Base-by-base conservation (phyloP, 1,140 invertebrate genomes). In the Oryctes rhinoceros region DNA sequence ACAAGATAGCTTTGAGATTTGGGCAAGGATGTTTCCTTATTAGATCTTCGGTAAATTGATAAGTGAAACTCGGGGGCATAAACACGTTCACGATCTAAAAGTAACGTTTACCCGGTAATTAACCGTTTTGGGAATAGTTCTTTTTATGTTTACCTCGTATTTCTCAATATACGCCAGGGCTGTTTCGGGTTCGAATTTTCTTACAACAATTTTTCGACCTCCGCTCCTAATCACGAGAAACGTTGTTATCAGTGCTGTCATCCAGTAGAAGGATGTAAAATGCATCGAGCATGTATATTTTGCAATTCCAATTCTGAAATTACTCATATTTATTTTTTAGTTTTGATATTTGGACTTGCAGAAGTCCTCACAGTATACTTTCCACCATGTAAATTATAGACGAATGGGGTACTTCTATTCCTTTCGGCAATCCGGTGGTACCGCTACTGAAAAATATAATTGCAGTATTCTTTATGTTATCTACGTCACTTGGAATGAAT, bases 391-490 rank as follows among this genome's bases (percentile, higher is more conserved):
- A 71, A 11, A 71, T 71, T n/a, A 47, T 9, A 0, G 30, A 37
- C 10, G 24, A 76, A 48, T 78, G 76, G 3, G 48, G 7, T 13
- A 53, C 9, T 24, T 24, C 15, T 39, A 94, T 92, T 9, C 93
- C 93, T 86, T 95, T 95, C 0, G 94, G 93, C 53, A 91, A 86
- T 59, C 93, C 93, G 67, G 93, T 94, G 4, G 93, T 94, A 4
- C 94, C 94, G 83, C 92, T 94, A 0, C 93, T 90, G 71, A 85
- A 88, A 5, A 89, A 53, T 2, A 90, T 84, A 0, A 84, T 53
- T 20, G 83, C 84, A 0, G 83, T 84, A 0, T 83, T 20, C 0
- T 47, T 44, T 0, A 78, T 48, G 77, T 85, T 79, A 0, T 78
- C 39, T 3, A 78, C 30, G 0, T 79, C 18, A 0, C 81, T 78